Base-by-base conservation (phyloP, 2,797 vertebrate genomes). In the Cynopterus sphinx region DNA sequence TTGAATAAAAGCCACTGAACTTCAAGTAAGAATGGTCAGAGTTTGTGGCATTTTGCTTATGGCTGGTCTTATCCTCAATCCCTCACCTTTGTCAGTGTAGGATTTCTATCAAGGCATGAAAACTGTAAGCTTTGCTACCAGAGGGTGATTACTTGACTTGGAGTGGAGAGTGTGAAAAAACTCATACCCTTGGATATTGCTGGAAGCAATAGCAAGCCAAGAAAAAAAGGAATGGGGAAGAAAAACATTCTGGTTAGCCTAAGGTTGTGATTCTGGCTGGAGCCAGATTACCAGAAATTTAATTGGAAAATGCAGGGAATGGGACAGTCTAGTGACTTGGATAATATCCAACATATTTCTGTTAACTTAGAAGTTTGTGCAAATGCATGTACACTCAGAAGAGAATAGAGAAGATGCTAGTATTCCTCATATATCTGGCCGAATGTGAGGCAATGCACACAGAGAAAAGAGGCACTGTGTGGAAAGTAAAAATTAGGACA, bases 401-500 rank as follows among this genome's bases (percentile, higher is more conserved):
- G 33, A 57, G 9, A 19, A 26, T 21, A n/a, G 63, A 65, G 10
- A 19, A 5, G 5, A 21, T 49, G 24, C 68, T 7, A 28, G 53
- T 11, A 17, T 51, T 68, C n/a, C n/a, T 41, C 11, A 28, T 12
- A 6, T n/a, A 6, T 59, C 61, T 41, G 70, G 70, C 28, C 59
- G 53, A 41, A 59, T 11, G 6, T 41, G 26, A 75, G 28, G 11
- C 15, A 21, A 3, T 7, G 11, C 7, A 33, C 13, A 7, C n/a
- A 57, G 1, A 21, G 6, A 21, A 5, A 1, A 6, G 51, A 13
- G 7, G 43, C 10, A 15, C 4, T 43, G 28, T 5, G 6, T 59
- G 16, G 51, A 61, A 68, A 68, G 24, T 28, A 9, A 51, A 12
- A 53, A 17, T 13, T 19, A 9, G 41, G 10, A 59, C 33, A 61